These are phyloP conservation scores for Cyclargus thomasi DNA, from an alignment of 1,140 invertebrate genomes.

Conservation along the genomic window DNA sequence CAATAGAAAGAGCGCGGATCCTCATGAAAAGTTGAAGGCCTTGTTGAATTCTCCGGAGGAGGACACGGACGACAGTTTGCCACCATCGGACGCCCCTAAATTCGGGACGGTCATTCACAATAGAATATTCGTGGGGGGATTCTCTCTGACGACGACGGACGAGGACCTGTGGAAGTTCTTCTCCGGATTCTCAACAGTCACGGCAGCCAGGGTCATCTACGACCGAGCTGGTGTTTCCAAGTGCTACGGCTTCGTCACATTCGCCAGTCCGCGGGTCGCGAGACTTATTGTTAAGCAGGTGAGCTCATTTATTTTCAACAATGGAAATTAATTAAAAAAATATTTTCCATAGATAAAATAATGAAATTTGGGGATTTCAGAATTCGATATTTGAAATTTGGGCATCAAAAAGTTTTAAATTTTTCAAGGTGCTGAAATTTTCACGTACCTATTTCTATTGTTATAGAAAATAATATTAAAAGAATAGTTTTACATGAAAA, in stretches of 20 bases:
- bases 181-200: slow-evolving; percentile 91
- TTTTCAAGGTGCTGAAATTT: no score
- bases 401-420: no score
- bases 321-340: not conserved
- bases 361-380: no score
- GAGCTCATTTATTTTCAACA: slow-evolving; percentile 22
- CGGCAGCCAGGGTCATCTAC: slow-evolving; percentile 94
- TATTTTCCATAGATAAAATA: not conserved
- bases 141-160: slow-evolving; percentile 90
- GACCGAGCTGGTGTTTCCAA: slow-evolving; percentile 95
- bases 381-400: no score
- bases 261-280: slow-evolving; percentile 77
- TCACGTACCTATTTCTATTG: no score
- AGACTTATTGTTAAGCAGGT: slow-evolving; percentile 72
- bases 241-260: slow-evolving; percentile 97
- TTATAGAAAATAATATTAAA: no score
- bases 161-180: slow-evolving; percentile 88
- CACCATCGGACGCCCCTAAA: slow-evolving; percentile 80
- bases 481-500: no score
- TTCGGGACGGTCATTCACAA: slow-evolving; percentile 91
- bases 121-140: slow-evolving; percentile 96
- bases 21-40: slow-evolving; percentile 64
- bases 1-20: slow-evolving; percentile 58
- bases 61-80: slow-evolving; percentile 61
- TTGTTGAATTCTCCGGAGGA: slow-evolving; percentile 64